Percentiles rank a stretch among this genome's conserved stretches.
Conservation (phyloP, 2,888 invertebrate genomes). For the Psylliodes chrysocephalus region DNA sequence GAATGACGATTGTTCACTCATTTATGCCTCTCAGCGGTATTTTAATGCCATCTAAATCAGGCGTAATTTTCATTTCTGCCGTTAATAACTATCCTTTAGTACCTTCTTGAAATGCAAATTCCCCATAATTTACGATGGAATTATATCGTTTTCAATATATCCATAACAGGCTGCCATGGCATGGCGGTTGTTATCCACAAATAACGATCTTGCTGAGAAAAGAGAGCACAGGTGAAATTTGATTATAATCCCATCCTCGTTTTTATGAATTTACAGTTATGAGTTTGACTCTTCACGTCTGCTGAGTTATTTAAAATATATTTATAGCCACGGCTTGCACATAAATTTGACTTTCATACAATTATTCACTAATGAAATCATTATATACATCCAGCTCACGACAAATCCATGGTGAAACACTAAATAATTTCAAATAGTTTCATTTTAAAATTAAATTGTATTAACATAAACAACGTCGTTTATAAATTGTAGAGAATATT, state of each 20-base stretch:
- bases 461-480: too few species aligned
- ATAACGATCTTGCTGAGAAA: conserved; percentile 13
- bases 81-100: conserved; percentile 18
- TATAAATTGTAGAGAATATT: too few species aligned
- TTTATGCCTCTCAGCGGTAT: not conserved
- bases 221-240: conserved; percentile 4
- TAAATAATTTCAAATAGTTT: too few species aligned
- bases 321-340: not conserved
- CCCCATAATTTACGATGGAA: conserved; percentile 13
- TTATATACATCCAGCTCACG: too few species aligned
- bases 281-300: too few species aligned
- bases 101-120: conserved; percentile 31
- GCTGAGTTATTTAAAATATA: conserved; percentile 4
- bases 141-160: conserved; percentile 28
- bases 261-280: not conserved
- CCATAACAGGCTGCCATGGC: too few species aligned
- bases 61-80: conserved; percentile 21
- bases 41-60: conserved; percentile 15
- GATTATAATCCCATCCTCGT: not conserved
- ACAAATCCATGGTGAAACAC: too few species aligned
- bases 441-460: too few species aligned
- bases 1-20: too few species aligned
- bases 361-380: too few species aligned
- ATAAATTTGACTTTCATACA: too few species aligned
- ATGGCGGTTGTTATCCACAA: conserved; percentile 25